Evolutionary conservation across 1,140 invertebrate species (phyloP).

Genomic region (Pseudomyrmex concolor): DNA sequence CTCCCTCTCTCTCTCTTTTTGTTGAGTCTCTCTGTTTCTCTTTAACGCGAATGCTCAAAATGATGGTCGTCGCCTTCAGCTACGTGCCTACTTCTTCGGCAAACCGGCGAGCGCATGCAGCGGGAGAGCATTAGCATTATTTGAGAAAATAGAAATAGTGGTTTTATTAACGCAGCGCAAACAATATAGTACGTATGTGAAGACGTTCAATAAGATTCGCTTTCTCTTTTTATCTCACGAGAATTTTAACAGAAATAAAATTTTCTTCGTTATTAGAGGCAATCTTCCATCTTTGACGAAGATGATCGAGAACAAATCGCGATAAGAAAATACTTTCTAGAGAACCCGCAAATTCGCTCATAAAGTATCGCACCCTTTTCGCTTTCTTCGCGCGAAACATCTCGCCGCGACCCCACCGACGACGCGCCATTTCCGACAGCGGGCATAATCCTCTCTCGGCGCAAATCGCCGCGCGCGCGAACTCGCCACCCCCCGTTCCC

Average conservation of each 20-base stretch:
- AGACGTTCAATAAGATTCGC: too few relatives aligned
- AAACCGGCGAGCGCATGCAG: too few relatives aligned
- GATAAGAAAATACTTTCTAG: background rate
- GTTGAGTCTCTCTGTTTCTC: slow-evolving; percentile 23
- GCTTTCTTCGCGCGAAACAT: background rate
- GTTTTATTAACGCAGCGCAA: background rate
- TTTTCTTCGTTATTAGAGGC: background rate
- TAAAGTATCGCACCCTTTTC: background rate
- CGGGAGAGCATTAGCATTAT: background rate
- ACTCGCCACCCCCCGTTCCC: background rate
- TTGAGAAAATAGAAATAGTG: background rate
- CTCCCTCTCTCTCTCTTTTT: slow-evolving; percentile 45
- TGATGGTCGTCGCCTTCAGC: slow-evolving; percentile 12
- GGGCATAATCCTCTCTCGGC: slow-evolving; percentile 27
- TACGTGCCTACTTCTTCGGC: background rate
- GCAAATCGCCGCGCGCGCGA: slow-evolving; percentile 19
- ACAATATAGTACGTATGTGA: background rate
- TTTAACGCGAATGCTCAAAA: slow-evolving; percentile 47
- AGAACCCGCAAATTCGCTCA: background rate
- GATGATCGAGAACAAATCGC: background rate
- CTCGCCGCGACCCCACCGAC: background rate
- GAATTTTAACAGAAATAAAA: background rate
- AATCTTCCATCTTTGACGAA: background rate
- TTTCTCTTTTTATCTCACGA: background rate
- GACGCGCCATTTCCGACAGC: slow-evolving; percentile 22